Percentiles rank a stretch among this genome's conserved stretches.
phyloP scores from a whole-genome alignment of 2,113 vertebrate species.

The Atherinomorus stipes region DNA sequence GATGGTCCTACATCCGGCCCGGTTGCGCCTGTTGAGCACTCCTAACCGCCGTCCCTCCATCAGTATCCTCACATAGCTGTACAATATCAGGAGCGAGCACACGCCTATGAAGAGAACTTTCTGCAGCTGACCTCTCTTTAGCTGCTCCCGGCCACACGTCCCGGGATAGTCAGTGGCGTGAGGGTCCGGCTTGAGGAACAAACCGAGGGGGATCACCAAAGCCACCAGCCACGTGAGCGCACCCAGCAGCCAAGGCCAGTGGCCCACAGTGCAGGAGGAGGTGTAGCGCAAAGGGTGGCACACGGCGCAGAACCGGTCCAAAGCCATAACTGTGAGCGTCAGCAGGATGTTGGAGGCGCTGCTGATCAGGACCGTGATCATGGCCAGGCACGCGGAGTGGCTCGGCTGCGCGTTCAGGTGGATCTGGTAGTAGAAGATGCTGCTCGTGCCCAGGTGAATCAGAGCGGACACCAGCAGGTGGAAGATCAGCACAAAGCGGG shows the following conservation, averaged over 20 bases:
- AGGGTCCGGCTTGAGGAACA: constrained; percentile 17
- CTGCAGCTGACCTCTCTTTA: constrained; percentile 56
- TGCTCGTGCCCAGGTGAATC: constrained; percentile 75
- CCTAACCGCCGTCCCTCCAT: constrained; percentile 77
- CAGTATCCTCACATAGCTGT: constrained; percentile 80
- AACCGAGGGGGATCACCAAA: constrained; percentile 70
- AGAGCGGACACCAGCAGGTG: constrained; percentile 81
- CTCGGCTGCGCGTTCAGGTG: constrained; percentile 32
- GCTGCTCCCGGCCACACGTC: constrained; percentile 57
- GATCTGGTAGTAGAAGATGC: constrained; percentile 79
- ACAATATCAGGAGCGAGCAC: constrained; percentile 79
- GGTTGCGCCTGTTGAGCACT: constrained; percentile 78
- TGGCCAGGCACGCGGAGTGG: constrained; percentile 46
- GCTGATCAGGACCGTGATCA: constrained; percentile 74
- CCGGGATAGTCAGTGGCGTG: rapidly evolving
- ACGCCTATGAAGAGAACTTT: constrained; percentile 75
- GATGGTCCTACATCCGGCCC: constrained; percentile 78
- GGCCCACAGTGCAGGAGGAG: constrained; percentile 20
- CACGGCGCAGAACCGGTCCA: constrained; percentile 83
- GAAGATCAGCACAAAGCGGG: constrained; percentile 83
- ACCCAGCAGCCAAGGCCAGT: constrained; percentile 79
- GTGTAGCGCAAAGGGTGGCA: constrained; percentile 82
- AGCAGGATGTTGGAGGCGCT: constrained; percentile 83
- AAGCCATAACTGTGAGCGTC: constrained; percentile 83
- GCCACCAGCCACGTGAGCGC: constrained; percentile 77